Evolutionary conservation across 2,797 vertebrate genomes (phyloP).

Genomic region (Strix occidentalis): DNA sequence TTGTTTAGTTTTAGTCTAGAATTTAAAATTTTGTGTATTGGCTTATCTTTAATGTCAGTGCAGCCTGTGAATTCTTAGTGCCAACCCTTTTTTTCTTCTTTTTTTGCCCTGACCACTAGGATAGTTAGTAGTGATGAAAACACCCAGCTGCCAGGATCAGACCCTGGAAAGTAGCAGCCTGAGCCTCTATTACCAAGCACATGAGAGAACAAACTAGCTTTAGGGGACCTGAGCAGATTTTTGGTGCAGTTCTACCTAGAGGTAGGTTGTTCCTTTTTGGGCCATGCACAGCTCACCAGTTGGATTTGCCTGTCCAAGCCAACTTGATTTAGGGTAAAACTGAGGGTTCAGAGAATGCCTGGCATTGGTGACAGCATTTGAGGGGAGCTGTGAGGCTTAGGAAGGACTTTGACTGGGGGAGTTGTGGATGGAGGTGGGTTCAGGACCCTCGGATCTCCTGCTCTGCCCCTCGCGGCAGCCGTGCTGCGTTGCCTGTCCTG

Average conservation of each 20-base stretch:
- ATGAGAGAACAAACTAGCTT: not conserved
- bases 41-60: not conserved
- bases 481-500: not conserved
- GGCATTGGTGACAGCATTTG: accelerated
- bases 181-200: not conserved
- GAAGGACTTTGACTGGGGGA: not conserved
- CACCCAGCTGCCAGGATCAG: not conserved
- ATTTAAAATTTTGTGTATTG: not conserved
- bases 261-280: not conserved
- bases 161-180: not conserved
- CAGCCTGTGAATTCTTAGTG: not conserved
- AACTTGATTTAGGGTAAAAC: not conserved
- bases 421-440: not conserved
- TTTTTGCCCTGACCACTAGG: not conserved
- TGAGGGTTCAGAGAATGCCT: not conserved
- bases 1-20: not conserved
- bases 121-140: not conserved
- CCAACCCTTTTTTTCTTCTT: not conserved
- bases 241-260: not conserved
- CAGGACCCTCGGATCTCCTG: not conserved
- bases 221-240: not conserved
- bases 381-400: not conserved
- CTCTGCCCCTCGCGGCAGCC: not conserved
- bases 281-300: accelerated
- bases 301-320: not conserved